Base-by-base conservation (phyloP, 1,140 invertebrate species). In the Ceratoteleas bidentatus region DNA sequence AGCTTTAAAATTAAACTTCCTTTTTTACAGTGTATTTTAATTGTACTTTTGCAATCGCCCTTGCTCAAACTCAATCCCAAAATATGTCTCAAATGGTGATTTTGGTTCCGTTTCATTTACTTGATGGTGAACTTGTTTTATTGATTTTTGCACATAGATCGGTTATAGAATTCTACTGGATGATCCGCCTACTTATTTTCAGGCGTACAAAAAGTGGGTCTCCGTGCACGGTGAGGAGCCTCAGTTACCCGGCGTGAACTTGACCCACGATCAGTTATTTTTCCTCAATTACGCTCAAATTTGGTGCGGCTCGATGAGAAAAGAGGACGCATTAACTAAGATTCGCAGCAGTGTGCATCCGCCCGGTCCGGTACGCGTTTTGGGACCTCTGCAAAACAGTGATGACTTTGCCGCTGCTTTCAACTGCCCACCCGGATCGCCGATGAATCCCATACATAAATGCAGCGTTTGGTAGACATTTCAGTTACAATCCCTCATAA, bases 251-350 rank as follows among this genome's bases (percentile, higher is more conserved):
- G 96, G 96, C 0, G 88, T 97, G 2, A 95, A 96, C 86, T 91
- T 97, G 50, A 96, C 95, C 0, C 96, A 97, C 85, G 95, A 97
- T 89, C 96, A 97, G 89, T 90, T 97, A 5, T 97, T 97, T 89
- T 98, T 97, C 87, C 92, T 98, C 2, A 98, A 97, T 88, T 98
- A 97, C 88, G 96, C 96, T 9, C 93, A 93, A 83, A 99, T 99
- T 52, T 99, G 98, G 98, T 99, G 98, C 88, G 98, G 98, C 6
- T 96, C 97, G 0, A 99, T 98, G 97, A 93, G 98, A 81, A 97
- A 97, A 4, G 97, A 99, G 92, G 98, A 99, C 85, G 97, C 98
- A 53, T 90, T 98, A 2, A 97, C 96, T 24, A 99, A 99, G 92
- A 94, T 99, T 56, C 94, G 98, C 40, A 98, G 97, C 9, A 97